Percentiles rank a stretch among this genome's conserved stretches.
Evolutionary conservation across 2,888 invertebrate genomes (phyloP).

Genomic region (Acanthopleura granulata): DNA sequence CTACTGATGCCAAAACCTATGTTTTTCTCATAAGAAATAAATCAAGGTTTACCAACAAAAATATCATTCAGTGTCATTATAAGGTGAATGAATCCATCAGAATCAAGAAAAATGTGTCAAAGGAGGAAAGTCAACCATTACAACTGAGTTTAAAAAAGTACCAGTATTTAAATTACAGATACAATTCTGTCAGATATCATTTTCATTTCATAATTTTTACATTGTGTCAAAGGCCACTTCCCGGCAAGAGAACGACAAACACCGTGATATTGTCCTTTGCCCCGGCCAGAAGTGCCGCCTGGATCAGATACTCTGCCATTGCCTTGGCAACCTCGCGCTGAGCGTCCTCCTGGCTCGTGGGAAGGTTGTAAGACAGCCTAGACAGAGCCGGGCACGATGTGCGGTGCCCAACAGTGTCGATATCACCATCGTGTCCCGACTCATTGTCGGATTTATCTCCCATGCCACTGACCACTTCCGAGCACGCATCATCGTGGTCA

Average conservation of each 20-base stretch:
- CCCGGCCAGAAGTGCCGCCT: slow-evolving; percentile 66
- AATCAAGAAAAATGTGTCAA: too few relatives aligned
- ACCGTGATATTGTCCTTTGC: slow-evolving; percentile 64
- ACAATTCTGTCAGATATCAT: too few relatives aligned
- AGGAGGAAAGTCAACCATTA: too few relatives aligned
- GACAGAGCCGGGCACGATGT: slow-evolving; percentile 44
- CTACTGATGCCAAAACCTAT: too few relatives aligned
- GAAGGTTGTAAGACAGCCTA: slow-evolving; percentile 38
- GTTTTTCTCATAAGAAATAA: too few relatives aligned
- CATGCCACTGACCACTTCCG: slow-evolving; percentile 47
- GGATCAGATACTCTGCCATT: slow-evolving; percentile 63
- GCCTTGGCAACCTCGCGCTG: slow-evolving; percentile 54
- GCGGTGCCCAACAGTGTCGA: slow-evolving; percentile 48
- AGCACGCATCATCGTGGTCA: slow-evolving; percentile 31
- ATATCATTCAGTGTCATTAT: too few relatives aligned
- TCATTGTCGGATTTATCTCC: slow-evolving; percentile 36
- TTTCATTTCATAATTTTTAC: too few relatives aligned
- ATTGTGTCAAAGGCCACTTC: slow-evolving; percentile 43
- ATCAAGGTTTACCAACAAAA: too few relatives aligned
- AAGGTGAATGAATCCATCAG: too few relatives aligned
- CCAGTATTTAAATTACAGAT: too few relatives aligned
- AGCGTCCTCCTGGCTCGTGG: slow-evolving; percentile 43
- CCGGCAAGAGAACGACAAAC: slow-evolving; percentile 62
- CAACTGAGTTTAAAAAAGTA: too few relatives aligned
- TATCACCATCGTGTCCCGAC: slow-evolving; percentile 49